A percentile compares a stretch with the other conserved stretches of the same genome.
These are phyloP conservation scores for Callospermophilus lateralis DNA, from an alignment of 2,113 vertebrate genomes.

Conservation along the genomic window DNA sequence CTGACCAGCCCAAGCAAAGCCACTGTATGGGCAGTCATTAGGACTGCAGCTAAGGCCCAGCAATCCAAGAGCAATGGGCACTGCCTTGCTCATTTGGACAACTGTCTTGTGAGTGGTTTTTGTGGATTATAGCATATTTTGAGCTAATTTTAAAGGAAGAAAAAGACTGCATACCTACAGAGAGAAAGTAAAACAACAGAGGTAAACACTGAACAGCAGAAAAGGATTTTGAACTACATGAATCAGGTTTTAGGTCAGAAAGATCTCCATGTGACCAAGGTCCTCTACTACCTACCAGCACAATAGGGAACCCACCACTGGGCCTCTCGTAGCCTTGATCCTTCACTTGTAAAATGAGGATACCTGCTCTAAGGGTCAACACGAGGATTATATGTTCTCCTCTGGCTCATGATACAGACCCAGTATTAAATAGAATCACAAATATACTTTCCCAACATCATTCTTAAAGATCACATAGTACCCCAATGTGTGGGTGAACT, in stretches of 20 bases:
- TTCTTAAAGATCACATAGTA: background rate
- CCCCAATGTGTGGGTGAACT: too few relatives aligned
- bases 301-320: background rate
- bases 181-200: background rate
- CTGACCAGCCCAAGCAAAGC: fast-evolving
- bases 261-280: background rate
- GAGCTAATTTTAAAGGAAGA: background rate
- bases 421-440: background rate
- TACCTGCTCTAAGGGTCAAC: background rate
- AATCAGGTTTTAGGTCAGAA: background rate
- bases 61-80: fast-evolving
- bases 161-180: background rate
- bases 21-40: fast-evolving
- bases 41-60: fast-evolving
- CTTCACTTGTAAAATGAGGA: background rate
- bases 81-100: background rate
- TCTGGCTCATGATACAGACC: background rate
- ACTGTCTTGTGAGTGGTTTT: background rate
- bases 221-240: background rate
- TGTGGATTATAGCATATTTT: background rate
- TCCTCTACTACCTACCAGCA: background rate
- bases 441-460: background rate
- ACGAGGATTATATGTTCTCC: background rate
- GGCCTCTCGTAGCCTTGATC: background rate
- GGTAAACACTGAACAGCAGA: background rate